Percentiles rank a stretch among this genome's conserved stretches.
These are phyloP conservation scores for Pectinophora gossypiella DNA, from an alignment of 1,140 invertebrate genomes.

Conservation along the genomic window DNA sequence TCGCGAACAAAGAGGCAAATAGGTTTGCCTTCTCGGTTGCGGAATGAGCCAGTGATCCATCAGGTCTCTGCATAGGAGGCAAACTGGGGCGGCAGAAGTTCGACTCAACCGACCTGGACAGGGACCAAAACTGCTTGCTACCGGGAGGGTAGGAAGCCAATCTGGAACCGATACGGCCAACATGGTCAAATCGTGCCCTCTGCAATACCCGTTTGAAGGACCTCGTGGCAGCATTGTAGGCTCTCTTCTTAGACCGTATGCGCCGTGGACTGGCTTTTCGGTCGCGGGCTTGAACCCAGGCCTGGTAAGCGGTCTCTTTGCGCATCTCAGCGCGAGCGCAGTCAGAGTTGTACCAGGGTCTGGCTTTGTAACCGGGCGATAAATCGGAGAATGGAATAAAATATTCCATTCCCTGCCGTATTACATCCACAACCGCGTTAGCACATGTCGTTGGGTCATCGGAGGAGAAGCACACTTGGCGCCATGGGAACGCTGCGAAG, in stretches of 20 bases:
- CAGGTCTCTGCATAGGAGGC: conserved; percentile 5
- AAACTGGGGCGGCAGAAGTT: conserved; percentile 4
- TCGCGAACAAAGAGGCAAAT: no score
- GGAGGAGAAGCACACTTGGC: conserved; percentile 14
- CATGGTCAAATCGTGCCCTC: conserved; percentile 13
- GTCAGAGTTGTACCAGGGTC: no score
- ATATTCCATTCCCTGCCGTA: no score
- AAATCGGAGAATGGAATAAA: no score
- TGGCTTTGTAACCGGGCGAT: no score
- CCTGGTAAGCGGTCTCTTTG: no score
- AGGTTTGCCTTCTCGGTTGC: conserved; percentile 12
- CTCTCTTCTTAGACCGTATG: conserved; percentile 6
- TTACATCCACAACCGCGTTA: conserved; percentile 14
- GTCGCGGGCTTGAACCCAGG: no score
- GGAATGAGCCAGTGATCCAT: conserved; percentile 6
- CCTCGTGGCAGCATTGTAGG: no score
- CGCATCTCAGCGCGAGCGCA: conserved; percentile 3
- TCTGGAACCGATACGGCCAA: conserved; percentile 1
- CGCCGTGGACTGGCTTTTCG: not conserved
- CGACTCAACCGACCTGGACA: no score
- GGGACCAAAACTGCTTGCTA: conserved; percentile 18
- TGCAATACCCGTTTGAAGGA: no score
- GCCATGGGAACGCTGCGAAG: conserved; percentile 20
- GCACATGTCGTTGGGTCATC: conserved; percentile 11
- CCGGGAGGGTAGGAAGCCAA: conserved; percentile 11